A percentile compares a stretch with the other conserved stretches of the same genome.
phyloP scores from a whole-genome alignment of 2,113 vertebrate species.

The Progne subis region DNA sequence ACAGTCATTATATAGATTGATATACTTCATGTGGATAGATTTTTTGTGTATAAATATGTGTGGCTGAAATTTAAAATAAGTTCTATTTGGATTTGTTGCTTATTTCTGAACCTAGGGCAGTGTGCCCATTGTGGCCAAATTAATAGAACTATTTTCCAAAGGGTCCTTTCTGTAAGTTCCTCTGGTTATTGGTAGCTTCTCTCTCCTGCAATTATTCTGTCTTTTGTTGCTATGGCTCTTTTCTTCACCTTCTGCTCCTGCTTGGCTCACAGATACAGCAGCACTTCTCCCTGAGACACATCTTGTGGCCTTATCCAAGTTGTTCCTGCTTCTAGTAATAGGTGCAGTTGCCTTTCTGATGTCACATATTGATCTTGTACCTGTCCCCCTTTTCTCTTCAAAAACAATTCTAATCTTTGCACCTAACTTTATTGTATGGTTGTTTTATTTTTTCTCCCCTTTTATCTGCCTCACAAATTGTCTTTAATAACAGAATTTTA shows the following conservation, averaged over 20 bases:
- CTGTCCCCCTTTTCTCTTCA: background rate
- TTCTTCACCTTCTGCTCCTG: background rate
- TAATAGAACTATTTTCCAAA: background rate
- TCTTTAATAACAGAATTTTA: background rate
- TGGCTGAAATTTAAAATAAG: background rate
- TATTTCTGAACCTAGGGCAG: background rate
- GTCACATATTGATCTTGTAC: background rate
- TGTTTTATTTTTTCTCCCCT: background rate
- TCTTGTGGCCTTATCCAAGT: background rate
- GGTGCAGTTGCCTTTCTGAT: background rate
- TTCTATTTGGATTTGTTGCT: background rate
- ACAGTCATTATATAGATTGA: background rate
- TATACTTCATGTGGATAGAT: background rate
- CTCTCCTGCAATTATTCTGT: background rate
- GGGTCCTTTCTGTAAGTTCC: background rate
- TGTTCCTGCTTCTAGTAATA: background rate
- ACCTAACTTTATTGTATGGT: accelerated
- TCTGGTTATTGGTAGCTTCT: background rate
- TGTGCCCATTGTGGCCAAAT: background rate
- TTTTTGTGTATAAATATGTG: background rate
- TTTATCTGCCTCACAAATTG: background rate
- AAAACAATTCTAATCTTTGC: background rate
- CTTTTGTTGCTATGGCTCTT: background rate
- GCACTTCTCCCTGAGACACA: background rate
- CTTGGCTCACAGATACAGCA: background rate